phyloP scores from a whole-genome alignment of 2,113 vertebrate species.

The Turnix velox region DNA sequence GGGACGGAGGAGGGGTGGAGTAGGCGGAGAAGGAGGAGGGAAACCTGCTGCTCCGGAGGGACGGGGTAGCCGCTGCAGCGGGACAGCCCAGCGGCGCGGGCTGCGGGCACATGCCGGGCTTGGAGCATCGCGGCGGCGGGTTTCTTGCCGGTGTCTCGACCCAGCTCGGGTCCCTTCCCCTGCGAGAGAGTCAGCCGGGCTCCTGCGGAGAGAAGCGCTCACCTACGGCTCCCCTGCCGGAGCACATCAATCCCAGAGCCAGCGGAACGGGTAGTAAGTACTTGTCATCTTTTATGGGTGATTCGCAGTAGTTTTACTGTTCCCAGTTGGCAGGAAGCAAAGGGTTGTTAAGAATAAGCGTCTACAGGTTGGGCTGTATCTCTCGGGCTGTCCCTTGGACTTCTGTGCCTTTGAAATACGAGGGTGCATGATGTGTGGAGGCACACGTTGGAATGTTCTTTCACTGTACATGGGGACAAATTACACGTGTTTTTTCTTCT shows the following conservation, averaged over 20 bases:
- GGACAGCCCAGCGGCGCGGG: neutral
- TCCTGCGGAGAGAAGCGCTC: neutral
- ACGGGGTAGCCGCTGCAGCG: neutral
- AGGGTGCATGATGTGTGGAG: neutral
- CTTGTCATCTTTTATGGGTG: neutral
- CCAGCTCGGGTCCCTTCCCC: neutral
- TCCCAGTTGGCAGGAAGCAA: neutral
- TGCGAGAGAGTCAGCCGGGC: neutral
- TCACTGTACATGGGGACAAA: neutral
- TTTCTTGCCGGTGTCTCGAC: neutral
- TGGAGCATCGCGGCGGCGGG: neutral
- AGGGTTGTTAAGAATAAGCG: neutral
- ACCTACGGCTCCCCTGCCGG: neutral
- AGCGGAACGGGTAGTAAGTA: neutral
- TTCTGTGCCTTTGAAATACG: neutral
- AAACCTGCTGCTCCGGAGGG: constrained; percentile 2
- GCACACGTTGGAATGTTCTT: neutral
- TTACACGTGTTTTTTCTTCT: neutral
- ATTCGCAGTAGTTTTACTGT: neutral
- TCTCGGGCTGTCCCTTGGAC: neutral
- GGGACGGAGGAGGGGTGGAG: neutral
- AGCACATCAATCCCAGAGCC: neutral
- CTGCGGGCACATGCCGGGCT: constrained; percentile 35
- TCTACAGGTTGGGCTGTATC: neutral
- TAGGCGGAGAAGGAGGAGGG: constrained; percentile 44